Evolutionary conservation across 1,140 invertebrate genomes (phyloP).

Genomic region (Leptonema lineaticorne): DNA sequence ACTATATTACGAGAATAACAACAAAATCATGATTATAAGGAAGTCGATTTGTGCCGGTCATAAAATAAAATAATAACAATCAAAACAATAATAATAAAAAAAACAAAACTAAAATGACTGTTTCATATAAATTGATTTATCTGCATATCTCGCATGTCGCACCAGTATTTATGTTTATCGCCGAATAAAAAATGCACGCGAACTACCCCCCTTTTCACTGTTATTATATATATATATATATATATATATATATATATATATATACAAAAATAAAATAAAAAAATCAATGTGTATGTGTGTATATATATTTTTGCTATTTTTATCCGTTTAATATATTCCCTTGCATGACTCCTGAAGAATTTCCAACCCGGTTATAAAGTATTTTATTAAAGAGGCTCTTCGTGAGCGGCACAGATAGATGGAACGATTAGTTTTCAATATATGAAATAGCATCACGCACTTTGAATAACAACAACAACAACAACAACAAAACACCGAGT

Average conservation of each 20-base stretch:
- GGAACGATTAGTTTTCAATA: constrained; percentile 19
- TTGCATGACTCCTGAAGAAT: constrained; percentile 22
- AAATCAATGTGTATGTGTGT: no score
- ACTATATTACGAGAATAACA: no score
- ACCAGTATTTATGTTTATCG: constrained; percentile 26
- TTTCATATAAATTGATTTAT: constrained; percentile 24
- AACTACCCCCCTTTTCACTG: not conserved
- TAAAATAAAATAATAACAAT: no score
- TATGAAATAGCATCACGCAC: constrained; percentile 19
- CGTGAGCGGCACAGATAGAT: constrained; percentile 19
- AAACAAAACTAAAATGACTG: not conserved
- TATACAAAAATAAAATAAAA: no score
- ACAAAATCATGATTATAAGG: no score
- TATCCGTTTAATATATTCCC: constrained; percentile 13
- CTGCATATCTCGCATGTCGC: constrained; percentile 24
- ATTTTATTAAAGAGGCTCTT: constrained; percentile 27
- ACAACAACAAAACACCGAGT: not conserved
- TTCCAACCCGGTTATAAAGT: constrained; percentile 24
- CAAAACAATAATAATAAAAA: no score
- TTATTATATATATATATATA: no score
- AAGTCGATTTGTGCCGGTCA: no score
- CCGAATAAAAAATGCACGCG: constrained; percentile 30
- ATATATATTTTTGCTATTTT: no score
- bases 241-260: no score
- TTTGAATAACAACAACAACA: no score